Percentiles rank a stretch among this genome's conserved stretches.
Conservation (phyloP, 2,888 invertebrate species). For the Apodemia duryi region DNA sequence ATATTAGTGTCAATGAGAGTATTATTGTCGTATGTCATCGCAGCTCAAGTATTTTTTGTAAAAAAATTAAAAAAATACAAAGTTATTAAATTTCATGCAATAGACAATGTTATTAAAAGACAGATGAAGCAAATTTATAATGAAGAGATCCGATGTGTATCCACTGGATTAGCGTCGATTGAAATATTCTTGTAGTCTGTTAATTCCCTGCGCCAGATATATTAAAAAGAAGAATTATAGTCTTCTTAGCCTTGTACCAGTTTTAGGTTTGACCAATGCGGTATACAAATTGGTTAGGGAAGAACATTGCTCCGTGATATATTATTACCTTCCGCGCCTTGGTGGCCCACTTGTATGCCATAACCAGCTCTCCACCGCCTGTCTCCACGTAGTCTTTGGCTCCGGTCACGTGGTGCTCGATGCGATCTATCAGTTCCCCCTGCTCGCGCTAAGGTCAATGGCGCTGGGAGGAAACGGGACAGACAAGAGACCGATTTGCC, state of each 20-base stretch:
- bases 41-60: too few relatives aligned
- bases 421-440: slow-evolving; percentile 97
- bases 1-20: too few relatives aligned
- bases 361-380: slow-evolving; percentile 87
- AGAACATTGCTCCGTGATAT: slow-evolving; percentile 23
- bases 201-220: slow-evolving; percentile 22
- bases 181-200: slow-evolving; percentile 16
- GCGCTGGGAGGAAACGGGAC: slow-evolving; percentile 62
- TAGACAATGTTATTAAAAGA: not conserved
- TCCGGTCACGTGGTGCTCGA: slow-evolving; percentile 95
- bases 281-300: slow-evolving; percentile 18
- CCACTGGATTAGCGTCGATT: slow-evolving; percentile 2
- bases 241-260: slow-evolving; percentile 10
- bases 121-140: slow-evolving; percentile 9
- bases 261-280: slow-evolving; percentile 13
- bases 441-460: slow-evolving; percentile 74
- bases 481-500: slow-evolving; percentile 36
- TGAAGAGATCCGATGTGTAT: slow-evolving; percentile 1
- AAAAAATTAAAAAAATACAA: not conserved
- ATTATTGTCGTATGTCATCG: too few relatives aligned
- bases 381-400: slow-evolving; percentile 90
- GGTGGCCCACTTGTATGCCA: slow-evolving; percentile 89
- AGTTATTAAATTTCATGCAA: not conserved
- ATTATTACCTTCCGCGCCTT: slow-evolving; percentile 92
- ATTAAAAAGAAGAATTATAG: not conserved